Percentiles rank a stretch among this genome's conserved stretches.
phyloP scores from a whole-genome alignment of 2,113 vertebrate genomes.

The Cyanocitta stelleri region DNA sequence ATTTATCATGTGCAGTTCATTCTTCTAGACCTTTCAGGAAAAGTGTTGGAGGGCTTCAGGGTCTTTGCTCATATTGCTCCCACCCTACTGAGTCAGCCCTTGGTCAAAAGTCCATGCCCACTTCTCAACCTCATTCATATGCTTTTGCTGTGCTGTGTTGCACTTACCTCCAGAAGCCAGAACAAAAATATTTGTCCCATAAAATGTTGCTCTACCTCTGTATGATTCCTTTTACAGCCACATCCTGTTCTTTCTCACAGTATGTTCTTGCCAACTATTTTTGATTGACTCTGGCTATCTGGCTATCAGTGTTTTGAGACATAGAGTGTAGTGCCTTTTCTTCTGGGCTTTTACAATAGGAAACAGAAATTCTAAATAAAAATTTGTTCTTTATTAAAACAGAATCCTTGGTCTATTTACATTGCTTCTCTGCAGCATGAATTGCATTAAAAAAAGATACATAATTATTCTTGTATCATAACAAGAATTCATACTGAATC shows the following conservation, averaged over 20 bases:
- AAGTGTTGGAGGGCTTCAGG: rapidly evolving
- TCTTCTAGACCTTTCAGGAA: neutral
- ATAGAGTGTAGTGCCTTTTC: neutral
- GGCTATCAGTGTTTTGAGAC: neutral
- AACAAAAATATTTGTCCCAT: neutral
- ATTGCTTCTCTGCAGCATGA: neutral
- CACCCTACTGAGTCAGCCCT: neutral
- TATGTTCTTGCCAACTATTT: neutral
- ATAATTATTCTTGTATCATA: neutral
- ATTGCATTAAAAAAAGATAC: neutral
- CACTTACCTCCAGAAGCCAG: neutral
- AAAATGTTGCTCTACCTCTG: neutral
- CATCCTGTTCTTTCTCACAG: neutral
- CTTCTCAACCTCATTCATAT: neutral
- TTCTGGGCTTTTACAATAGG: neutral
- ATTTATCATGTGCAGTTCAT: neutral
- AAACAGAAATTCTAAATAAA: neutral
- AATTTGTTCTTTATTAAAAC: neutral
- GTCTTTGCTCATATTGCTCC: neutral
- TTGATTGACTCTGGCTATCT: neutral
- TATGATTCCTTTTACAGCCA: neutral
- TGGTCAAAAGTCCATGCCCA: neutral
- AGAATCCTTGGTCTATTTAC: neutral
- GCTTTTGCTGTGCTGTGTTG: neutral
- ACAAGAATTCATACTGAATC: neutral